phyloP scores from a whole-genome alignment of 2,113 vertebrate genomes.

The Centropristis striata region DNA sequence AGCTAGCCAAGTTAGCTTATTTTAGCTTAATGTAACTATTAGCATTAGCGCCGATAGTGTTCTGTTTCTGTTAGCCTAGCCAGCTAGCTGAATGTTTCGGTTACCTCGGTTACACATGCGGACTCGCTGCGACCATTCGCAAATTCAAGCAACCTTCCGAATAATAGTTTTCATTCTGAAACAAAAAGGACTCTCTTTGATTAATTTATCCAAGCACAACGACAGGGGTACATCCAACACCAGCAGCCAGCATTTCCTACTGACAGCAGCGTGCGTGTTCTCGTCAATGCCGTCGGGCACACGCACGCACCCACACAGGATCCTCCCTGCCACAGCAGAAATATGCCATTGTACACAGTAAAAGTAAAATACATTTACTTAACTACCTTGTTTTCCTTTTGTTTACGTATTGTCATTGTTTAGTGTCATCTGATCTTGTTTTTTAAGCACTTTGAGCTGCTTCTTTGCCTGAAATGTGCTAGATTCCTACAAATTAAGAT shows the following conservation, averaged over 20 bases:
- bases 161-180: conserved; percentile 25
- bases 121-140: background rate
- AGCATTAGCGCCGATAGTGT: conserved; percentile 58
- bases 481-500: too few species aligned
- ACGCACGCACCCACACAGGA: conserved; percentile 52
- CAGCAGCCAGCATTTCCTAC: conserved; percentile 82
- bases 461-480: too few species aligned
- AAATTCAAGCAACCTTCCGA: background rate
- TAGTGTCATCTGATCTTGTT: too few species aligned
- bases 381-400: too few species aligned
- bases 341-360: background rate
- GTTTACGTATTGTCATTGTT: too few species aligned
- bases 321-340: conserved; percentile 42
- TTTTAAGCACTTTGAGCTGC: too few species aligned
- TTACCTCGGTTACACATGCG: conserved; percentile 21
- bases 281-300: conserved; percentile 33
- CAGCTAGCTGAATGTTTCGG: conserved; percentile 26
- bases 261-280: conserved; percentile 85
- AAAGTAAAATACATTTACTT: background rate
- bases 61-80: conserved; percentile 69
- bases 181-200: conserved; percentile 8
- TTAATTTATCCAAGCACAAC: conserved; percentile 39
- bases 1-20: conserved; percentile 69
- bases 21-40: conserved; percentile 52
- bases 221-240: conserved; percentile 51